Evolutionary conservation across 2,113 vertebrate genomes (phyloP).

Genomic region (Hymenochirus boettgeri): DNA sequence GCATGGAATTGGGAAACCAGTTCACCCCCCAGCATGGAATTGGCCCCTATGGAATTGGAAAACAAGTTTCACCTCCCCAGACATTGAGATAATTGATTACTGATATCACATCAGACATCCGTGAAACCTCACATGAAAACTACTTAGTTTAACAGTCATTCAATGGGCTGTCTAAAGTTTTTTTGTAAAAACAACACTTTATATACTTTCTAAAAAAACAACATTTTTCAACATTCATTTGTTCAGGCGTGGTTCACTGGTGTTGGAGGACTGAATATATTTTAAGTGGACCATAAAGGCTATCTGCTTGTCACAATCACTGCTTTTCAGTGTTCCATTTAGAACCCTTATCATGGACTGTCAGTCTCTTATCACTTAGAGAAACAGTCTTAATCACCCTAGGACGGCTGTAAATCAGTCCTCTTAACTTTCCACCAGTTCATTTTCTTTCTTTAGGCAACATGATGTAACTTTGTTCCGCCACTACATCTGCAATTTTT

Average conservation of each 20-base stretch:
- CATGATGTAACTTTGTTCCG: conserved; percentile 11
- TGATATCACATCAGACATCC: too few species aligned
- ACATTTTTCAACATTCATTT: background rate
- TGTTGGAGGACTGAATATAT: background rate
- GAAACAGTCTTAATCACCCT: background rate
- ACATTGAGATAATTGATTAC: too few species aligned
- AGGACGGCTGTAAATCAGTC: background rate
- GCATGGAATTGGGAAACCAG: too few species aligned
- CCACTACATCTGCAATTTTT: background rate
- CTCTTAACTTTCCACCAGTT: conserved; percentile 5
- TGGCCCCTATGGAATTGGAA: too few species aligned
- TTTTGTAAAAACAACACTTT: background rate
- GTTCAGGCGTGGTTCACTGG: background rate
- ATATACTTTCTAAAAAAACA: background rate
- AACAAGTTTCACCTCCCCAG: too few species aligned
- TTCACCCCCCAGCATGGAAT: too few species aligned
- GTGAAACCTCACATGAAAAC: too few species aligned
- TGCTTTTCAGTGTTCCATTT: conserved; percentile 4
- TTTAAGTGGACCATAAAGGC: conserved; percentile 2
- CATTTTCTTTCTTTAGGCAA: background rate
- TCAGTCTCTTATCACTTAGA: conserved; percentile 11
- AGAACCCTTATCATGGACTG: conserved; percentile 10
- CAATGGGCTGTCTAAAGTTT: background rate
- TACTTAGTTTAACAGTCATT: too few species aligned
- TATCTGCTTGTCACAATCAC: background rate